A percentile compares a stretch with the other conserved stretches of the same genome.
Conservation (phyloP, 2,888 invertebrate genomes). For the Tachina grossa region DNA sequence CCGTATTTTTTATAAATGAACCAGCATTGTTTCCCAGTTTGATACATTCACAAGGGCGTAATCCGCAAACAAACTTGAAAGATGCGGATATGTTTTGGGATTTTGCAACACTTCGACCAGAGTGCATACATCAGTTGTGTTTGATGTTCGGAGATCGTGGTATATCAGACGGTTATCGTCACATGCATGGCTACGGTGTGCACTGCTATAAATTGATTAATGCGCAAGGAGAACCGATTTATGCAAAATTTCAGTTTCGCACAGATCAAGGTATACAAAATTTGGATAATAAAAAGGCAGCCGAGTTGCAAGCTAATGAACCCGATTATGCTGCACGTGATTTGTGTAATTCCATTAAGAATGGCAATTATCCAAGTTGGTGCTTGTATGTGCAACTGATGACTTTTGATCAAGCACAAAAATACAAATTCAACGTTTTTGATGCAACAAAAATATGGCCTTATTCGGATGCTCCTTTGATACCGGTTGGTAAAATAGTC, state of each 20-base stretch:
- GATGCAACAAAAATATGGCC: slow-evolving; percentile 97
- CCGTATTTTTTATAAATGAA: slow-evolving; percentile 96
- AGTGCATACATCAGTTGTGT: slow-evolving; percentile 92
- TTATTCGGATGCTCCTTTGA: slow-evolving; percentile 92
- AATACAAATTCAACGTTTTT: slow-evolving; percentile 93
- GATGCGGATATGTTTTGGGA: slow-evolving; percentile 99
- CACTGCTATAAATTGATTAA: slow-evolving; percentile 97
- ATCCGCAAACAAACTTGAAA: slow-evolving; percentile 95
- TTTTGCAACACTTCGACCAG: slow-evolving; percentile 94
- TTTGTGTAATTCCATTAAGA: slow-evolving; percentile 93
- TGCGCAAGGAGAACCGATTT: slow-evolving; percentile 88
- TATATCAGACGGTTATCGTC: slow-evolving; percentile 94
- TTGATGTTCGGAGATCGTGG: slow-evolving; percentile 96
- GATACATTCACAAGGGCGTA: slow-evolving; percentile 98
- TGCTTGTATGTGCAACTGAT: slow-evolving; percentile 93
- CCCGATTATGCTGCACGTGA: slow-evolving; percentile 96
- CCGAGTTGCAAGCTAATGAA: slow-evolving; percentile 87
- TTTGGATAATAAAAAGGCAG: slow-evolving; percentile 82
- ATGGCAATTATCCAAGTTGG: slow-evolving; percentile 90
- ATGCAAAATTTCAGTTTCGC: slow-evolving; percentile 97
- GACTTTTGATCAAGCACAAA: slow-evolving; percentile 93
- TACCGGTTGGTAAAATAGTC: slow-evolving; percentile 93
- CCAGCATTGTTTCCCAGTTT: slow-evolving; percentile 96
- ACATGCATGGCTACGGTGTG: slow-evolving; percentile 98
- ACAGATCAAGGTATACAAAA: slow-evolving; percentile 95